phyloP scores from a whole-genome alignment of 2,888 invertebrate species.

The Drosophila testacea region DNA sequence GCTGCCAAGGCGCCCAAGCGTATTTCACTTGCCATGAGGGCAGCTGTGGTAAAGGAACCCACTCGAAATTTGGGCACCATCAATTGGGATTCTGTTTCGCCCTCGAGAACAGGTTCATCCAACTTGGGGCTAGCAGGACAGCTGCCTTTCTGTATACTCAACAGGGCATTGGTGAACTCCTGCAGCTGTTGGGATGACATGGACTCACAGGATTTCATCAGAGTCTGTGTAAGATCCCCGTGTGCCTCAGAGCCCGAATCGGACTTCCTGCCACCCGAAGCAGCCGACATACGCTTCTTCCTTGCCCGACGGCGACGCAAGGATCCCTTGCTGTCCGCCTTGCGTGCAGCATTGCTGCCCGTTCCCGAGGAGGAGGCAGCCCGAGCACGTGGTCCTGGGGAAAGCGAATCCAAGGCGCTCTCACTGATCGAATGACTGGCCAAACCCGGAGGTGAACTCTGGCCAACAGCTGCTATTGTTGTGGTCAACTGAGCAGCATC shows the following conservation, averaged over 20 bases:
- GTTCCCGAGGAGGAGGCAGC: slow-evolving; percentile 74
- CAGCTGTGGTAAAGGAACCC: slow-evolving; percentile 86
- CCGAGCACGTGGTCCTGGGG: slow-evolving; percentile 84
- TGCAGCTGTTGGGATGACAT: slow-evolving; percentile 88
- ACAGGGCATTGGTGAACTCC: slow-evolving; percentile 86
- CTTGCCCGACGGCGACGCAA: slow-evolving; percentile 83
- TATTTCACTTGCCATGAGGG: slow-evolving; percentile 81
- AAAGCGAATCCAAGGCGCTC: slow-evolving; percentile 92
- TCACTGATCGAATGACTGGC: slow-evolving; percentile 94
- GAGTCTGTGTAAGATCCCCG: slow-evolving; percentile 79
- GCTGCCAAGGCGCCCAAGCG: slow-evolving; percentile 85
- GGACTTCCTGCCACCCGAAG: slow-evolving; percentile 82
- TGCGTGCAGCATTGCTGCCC: slow-evolving; percentile 72
- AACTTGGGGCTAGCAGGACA: slow-evolving; percentile 39
- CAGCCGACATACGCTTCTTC: slow-evolving; percentile 81
- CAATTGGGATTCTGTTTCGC: slow-evolving; percentile 86
- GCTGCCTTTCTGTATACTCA: slow-evolving; percentile 65
- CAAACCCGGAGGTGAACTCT: slow-evolving; percentile 86
- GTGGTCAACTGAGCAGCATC: slow-evolving; percentile 82
- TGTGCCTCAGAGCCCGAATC: slow-evolving; percentile 87
- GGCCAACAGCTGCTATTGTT: slow-evolving; percentile 77
- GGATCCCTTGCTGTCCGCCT: slow-evolving; percentile 84
- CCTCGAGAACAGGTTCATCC: slow-evolving; percentile 45
- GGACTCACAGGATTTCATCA: slow-evolving; percentile 86
- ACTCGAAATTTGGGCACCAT: slow-evolving; percentile 89